phyloP scores from a whole-genome alignment of 2,888 invertebrate genomes.

The Lasioglossum calceatum region DNA sequence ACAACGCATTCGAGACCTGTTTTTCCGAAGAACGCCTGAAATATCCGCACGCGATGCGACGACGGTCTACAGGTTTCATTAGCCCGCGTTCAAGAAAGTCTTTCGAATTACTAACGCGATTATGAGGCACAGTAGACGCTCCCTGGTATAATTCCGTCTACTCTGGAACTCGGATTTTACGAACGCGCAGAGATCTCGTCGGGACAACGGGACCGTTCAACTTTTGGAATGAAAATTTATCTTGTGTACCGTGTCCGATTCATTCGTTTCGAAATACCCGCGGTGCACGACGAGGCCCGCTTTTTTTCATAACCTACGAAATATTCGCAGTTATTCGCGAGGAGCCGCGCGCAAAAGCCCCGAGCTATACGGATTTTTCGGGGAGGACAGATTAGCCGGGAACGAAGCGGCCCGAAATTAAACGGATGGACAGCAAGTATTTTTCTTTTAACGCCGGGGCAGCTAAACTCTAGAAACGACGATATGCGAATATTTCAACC shows the following conservation, averaged over 20 bases:
- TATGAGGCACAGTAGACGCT: background rate
- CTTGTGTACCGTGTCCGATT: conserved; percentile 9
- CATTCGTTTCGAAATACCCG: background rate
- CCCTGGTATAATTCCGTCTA: background rate
- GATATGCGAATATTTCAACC: background rate
- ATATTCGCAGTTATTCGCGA: background rate
- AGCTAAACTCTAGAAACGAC: background rate
- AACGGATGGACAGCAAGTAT: background rate
- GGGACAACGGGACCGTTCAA: background rate
- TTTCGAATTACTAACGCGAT: conserved; percentile 15
- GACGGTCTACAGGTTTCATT: background rate
- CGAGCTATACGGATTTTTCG: background rate
- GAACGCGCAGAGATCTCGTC: background rate
- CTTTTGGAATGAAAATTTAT: conserved; percentile 4
- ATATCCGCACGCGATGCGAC: background rate
- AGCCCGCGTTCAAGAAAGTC: background rate
- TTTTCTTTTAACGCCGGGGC: background rate
- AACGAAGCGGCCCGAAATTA: background rate
- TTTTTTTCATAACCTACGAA: conserved; percentile 5
- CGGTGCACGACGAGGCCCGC: background rate
- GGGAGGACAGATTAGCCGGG: background rate
- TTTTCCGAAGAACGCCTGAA: background rate
- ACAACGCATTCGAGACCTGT: background rate
- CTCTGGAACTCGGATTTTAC: background rate
- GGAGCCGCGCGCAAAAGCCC: background rate